Evolutionary conservation across 2,888 invertebrate species (phyloP), one percentile per base, ranked within the genome.

Genomic region (Scrobipalpa atriplicella): DNA sequence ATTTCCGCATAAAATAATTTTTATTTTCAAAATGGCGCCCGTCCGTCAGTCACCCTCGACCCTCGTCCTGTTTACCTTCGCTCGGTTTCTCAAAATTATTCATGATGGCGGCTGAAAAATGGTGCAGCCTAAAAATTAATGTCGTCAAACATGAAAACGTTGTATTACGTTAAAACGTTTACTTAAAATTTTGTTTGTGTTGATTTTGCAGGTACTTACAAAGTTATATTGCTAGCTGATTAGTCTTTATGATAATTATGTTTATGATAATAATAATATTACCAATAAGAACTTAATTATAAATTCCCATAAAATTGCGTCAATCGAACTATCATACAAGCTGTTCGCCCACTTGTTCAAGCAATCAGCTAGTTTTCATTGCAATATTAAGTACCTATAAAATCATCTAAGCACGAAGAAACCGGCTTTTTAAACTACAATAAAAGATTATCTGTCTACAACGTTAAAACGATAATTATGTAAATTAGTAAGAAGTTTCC

Each of bases 1-100:
- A 63, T 68, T 68, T 65, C 38, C 64, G 60, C 47, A 65, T 65
- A 68, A 68, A 62, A 43, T 52, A 38, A 19, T 58, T 56, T 65
- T 65, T 43, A 62, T 67, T 65, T 58, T 65, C 54, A 52, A 66
- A 63, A 58, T 58, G 63, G 43, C 38, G 52, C 10, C 19, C 21
- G 52, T 52, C 52, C 6, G 8, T 16, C 47, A 19, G 52, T 19
- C 10, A 21, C 52, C 18, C 52, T 52, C 47, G 41, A 43, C 56
- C 43, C 58, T 54, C 39, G 38, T 19, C 62, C 10, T 16, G 13
- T 62, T 62, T 16, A 18, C 47, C 52, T 64, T 64, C 36, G 62
- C 8, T 10, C 19, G 52, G 18, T 62, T 62, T 47, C 47, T 19
- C 13, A 2, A 58, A 61, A 61, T 61, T 61, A 61, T 61, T 61